Base-by-base conservation (phyloP, 2,888 invertebrate genomes). In the Phortica magna region DNA sequence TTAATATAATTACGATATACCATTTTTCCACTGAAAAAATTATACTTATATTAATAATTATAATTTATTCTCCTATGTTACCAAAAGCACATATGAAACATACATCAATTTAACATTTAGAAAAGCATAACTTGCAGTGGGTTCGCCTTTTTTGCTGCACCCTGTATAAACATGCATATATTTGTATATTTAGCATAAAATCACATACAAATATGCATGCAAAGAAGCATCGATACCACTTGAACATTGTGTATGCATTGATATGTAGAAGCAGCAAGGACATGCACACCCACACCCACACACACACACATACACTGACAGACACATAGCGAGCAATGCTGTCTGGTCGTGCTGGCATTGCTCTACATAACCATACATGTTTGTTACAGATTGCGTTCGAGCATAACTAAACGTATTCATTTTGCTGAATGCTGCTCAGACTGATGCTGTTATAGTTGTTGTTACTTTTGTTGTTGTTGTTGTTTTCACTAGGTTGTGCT, bases 191-290 rank as follows among this genome's bases (percentile, higher is more conserved):
- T 48, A 48, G 48, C 48, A 67, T 71, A 31, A 53, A 71, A 71
- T 53, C 70, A 71, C 87, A 87, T 85, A 85, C 85, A 88, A 88
- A 88, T 85, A 85, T 84, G 75, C 74, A 77, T 83, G 83, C 81
- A 71, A 17, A 68, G 19, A 68, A 43, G 78, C 82, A 87, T 83
- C 82, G 83, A 84, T 82, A 71, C 39, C 39, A 64, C 14, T 64
- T 14, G 14, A 6, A 19, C 39, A 64, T 64, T 31, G 31, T 10
- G 39, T 48, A 48, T 48, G 48, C 48, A 48, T 48, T 48, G 48
- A 48, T 48, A 48, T 31, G 31, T 31, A 31, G 31, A 31, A 31
- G 31, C 31, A 31, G 31, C 31, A 31, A 31, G 31, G 31, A 31
- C 31, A 31, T 31, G 31, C 31, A 31, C 31, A 31, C 31, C 31